phyloP scores from a whole-genome alignment of 2,113 vertebrate genomes.

The Megalops atlanticus region DNA sequence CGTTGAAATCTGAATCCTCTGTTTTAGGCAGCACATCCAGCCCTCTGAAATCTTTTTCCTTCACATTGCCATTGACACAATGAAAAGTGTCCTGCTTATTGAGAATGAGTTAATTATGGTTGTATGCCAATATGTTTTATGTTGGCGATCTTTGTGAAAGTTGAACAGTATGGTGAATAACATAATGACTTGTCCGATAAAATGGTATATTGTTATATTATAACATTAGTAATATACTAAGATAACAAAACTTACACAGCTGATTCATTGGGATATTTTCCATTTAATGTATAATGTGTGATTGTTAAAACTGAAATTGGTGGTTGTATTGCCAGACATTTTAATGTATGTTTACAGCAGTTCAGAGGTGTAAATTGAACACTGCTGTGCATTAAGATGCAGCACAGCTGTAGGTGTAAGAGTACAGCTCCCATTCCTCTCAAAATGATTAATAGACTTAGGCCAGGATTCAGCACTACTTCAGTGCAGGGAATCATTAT shows the following conservation, averaged over 20 bases:
- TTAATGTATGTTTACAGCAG: neutral
- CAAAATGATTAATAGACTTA: no score
- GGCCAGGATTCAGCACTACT: neutral
- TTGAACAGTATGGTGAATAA: neutral
- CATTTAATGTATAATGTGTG: neutral
- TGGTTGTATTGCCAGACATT: conserved; percentile 2
- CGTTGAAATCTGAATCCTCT: neutral
- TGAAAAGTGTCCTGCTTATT: neutral
- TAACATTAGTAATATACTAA: neutral
- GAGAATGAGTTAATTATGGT: neutral
- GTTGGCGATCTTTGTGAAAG: neutral
- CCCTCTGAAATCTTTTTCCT: neutral
- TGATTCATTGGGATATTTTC: neutral
- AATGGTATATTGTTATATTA: neutral
- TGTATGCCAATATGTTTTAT: conserved; percentile 1
- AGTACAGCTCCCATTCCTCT: neutral
- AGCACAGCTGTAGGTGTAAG: neutral
- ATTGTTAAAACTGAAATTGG: conserved; percentile 4
- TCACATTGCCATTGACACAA: neutral
- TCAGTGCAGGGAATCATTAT: neutral
- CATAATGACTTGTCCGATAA: conserved; percentile 6
- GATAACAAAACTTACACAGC: neutral
- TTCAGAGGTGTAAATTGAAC: neutral
- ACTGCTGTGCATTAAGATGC: neutral
- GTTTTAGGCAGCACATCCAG: neutral